Conservation (phyloP, 2,797 vertebrate genomes). For the Alectoris magna region DNA sequence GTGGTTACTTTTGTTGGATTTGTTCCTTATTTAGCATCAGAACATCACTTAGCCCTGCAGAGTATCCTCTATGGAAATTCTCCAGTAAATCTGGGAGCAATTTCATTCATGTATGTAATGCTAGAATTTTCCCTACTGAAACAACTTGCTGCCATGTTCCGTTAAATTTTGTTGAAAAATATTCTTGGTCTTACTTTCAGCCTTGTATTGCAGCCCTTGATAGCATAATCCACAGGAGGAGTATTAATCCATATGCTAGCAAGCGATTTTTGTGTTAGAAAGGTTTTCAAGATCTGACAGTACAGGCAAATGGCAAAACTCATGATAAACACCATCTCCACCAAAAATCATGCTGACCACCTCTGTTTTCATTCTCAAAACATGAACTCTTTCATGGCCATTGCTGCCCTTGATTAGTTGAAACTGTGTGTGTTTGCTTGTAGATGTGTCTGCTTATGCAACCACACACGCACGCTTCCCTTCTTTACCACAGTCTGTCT, state of each 20-base stretch:
- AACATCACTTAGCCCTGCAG: not conserved
- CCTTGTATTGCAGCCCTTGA: not conserved
- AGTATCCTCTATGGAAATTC: conserved; percentile 47
- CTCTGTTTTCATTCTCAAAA: not conserved
- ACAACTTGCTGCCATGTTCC: conserved; percentile 10
- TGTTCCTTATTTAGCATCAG: not conserved
- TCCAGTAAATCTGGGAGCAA: conserved; percentile 40
- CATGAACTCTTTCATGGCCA: not conserved
- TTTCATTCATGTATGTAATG: conserved; percentile 46
- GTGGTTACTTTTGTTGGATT: not conserved
- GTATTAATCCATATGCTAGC: not conserved
- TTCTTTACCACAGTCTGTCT: not conserved
- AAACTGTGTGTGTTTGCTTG: not conserved
- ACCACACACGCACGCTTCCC: not conserved
- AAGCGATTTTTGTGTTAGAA: not conserved
- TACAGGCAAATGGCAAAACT: not conserved
- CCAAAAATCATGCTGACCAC: not conserved
- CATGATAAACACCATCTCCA: not conserved
- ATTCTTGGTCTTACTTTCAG: not conserved
- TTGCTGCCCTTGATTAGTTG: not conserved
- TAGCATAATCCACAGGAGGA: not conserved
- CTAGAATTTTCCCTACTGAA: conserved; percentile 42
- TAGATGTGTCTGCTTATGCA: not conserved
- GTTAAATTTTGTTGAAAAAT: not conserved
- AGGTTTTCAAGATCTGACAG: not conserved